Conservation (phyloP, 2,113 vertebrate species). For the Nyctibius bracteatus region DNA sequence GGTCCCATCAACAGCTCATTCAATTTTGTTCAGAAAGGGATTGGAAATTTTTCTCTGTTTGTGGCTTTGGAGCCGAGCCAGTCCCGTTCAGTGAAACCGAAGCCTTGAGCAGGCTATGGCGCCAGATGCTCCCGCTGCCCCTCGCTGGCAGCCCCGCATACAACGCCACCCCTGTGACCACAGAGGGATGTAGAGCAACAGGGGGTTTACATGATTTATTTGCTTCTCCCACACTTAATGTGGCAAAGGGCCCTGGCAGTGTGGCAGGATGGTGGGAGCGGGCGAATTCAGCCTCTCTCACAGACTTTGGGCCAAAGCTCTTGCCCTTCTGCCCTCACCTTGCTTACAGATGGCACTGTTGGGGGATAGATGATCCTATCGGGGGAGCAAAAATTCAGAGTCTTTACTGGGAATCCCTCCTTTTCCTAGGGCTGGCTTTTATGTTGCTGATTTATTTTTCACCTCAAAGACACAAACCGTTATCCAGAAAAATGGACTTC, state of each 20-base stretch:
- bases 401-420: not conserved
- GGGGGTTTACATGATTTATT: not conserved
- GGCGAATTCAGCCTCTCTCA: not conserved
- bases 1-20: not conserved
- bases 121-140: not conserved
- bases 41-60: not conserved
- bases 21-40: not conserved
- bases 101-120: not conserved
- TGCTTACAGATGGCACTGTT: not conserved
- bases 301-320: not conserved
- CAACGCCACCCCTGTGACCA: not conserved
- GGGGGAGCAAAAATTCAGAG: not conserved
- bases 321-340: not conserved
- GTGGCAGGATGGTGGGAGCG: not conserved
- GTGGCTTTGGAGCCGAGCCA: not conserved
- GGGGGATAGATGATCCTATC: no score
- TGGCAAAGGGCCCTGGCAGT: not conserved
- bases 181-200: not conserved
- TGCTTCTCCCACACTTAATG: not conserved
- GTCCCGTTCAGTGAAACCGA: not conserved
- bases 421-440: not conserved
- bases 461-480: not conserved
- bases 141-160: accelerated
- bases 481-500: not conserved
- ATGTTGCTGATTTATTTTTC: not conserved